Base-by-base conservation (phyloP, 2,888 invertebrate genomes). In the Drosophila emarginata region DNA sequence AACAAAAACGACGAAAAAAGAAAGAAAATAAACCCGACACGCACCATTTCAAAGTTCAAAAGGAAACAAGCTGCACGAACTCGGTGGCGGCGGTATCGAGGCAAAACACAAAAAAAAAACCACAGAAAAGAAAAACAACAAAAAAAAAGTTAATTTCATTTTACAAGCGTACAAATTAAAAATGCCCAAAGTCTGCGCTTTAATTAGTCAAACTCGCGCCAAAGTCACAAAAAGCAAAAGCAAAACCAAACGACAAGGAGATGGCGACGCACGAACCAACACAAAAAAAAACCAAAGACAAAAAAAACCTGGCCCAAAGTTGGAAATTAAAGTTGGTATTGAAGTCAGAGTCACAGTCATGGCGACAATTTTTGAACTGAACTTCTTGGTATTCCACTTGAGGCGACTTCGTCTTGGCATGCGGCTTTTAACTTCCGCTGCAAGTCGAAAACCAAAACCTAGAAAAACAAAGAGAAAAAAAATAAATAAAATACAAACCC, bases 161-260 rank as follows among this genome's bases (percentile, higher is more conserved):
- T 82, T 88, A 89, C 89, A 87, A 85, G 87, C 82, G 79, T 81
- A 87, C 83, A 89, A 89, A 87, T 89, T 89, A 88, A 87, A 86
- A 86, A 88, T 82, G 82, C 80, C 80, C 82, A 81, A 86, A 77
- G 76, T 77, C 88, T 88, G 84, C 74, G 88, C 87, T 89, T 88
- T 83, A 89, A 89, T 89, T 89, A 87, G 87, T 88, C 88, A 81
- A 86, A 89, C 89, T 89, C 88, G 89, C 86, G 89, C 89, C 89
- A 88, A 80, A 85, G 81, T 75, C 72, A 67, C 69, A 80, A 67
- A 78, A 63, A 52, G 64, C 69, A 80, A 67, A 78, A 63, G 51
- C 70, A 66, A 74, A 75, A 28, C 53, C 72, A 45, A 45, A 60
- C 56, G 63, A 58, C 56, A 64, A 61, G 64, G 65, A 23, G 61